Evolutionary conservation across 1,140 invertebrate species (phyloP).

Genomic region (Lutraria rhynchaena): DNA sequence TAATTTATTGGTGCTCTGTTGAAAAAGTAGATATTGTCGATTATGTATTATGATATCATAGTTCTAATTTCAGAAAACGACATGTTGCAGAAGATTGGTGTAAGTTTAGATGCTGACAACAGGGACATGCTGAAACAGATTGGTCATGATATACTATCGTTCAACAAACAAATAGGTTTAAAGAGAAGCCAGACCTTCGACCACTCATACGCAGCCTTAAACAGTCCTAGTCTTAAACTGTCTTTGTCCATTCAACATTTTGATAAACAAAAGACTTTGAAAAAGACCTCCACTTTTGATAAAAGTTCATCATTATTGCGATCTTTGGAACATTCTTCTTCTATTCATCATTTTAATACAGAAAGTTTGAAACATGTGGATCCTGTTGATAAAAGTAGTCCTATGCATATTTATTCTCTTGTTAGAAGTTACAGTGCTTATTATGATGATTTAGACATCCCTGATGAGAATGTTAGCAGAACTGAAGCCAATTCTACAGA

Average conservation of each 20-base stretch:
- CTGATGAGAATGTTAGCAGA: slow-evolving; percentile 1
- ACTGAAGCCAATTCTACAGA: background rate
- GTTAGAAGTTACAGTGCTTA: slow-evolving; percentile 35
- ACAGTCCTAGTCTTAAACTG: slow-evolving; percentile 26
- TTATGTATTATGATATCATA: too few relatives aligned
- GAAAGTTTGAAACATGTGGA: slow-evolving; percentile 55
- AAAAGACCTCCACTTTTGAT: slow-evolving; percentile 24
- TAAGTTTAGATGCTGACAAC: background rate
- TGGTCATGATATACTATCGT: slow-evolving; percentile 53
- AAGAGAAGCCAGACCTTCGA: slow-evolving; percentile 65
- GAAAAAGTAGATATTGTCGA: too few relatives aligned
- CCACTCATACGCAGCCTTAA: slow-evolving; percentile 50
- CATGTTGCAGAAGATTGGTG: background rate
- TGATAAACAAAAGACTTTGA: slow-evolving; percentile 53
- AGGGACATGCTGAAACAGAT: slow-evolving; percentile 34
- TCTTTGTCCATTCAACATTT: slow-evolving; percentile 66
- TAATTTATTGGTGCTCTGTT: too few relatives aligned
- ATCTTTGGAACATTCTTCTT: slow-evolving; percentile 33
- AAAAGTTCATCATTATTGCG: slow-evolving; percentile 19
- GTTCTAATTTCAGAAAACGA: slow-evolving; percentile 6
- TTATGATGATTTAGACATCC: slow-evolving; percentile 32
- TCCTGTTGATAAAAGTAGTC: slow-evolving; percentile 61
- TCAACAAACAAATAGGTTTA: slow-evolving; percentile 57
- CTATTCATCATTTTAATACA: slow-evolving; percentile 52
- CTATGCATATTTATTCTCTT: slow-evolving; percentile 65